Evolutionary conservation across 2,113 vertebrate species (phyloP).

Genomic region (Oryzias javanicus): DNA sequence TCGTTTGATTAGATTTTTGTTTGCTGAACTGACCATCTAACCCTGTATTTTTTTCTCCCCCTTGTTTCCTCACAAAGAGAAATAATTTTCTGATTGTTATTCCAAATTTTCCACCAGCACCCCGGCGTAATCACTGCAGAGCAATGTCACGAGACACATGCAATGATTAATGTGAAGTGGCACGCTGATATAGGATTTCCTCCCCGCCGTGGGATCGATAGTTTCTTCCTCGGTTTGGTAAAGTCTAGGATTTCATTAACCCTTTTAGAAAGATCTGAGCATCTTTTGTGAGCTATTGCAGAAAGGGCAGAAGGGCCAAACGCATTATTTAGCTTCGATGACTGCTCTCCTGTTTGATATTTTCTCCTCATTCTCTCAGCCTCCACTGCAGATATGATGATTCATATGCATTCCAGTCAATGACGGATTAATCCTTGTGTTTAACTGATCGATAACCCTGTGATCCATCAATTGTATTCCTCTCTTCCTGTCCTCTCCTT

Average conservation of each 20-base stretch:
- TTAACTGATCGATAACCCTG: slow-evolving; percentile 65
- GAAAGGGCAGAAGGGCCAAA: slow-evolving; percentile 69
- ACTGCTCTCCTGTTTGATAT: slow-evolving; percentile 48
- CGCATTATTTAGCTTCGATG: slow-evolving; percentile 58
- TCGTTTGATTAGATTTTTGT: slow-evolving; percentile 53
- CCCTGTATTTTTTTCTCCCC: slow-evolving; percentile 21
- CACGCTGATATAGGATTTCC: slow-evolving; percentile 70
- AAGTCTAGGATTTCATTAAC: slow-evolving; percentile 80
- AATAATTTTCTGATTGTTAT: slow-evolving; percentile 64
- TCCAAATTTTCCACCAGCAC: slow-evolving; percentile 47
- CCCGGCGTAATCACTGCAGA: slow-evolving; percentile 56
- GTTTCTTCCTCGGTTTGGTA: slow-evolving; percentile 61
- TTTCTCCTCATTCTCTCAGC: slow-evolving; percentile 42
- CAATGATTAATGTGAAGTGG: slow-evolving; percentile 75
- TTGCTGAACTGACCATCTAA: slow-evolving; percentile 38
- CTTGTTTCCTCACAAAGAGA: slow-evolving; percentile 59
- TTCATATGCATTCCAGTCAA: slow-evolving; percentile 56
- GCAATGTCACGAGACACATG: slow-evolving; percentile 60
- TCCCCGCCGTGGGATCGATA: slow-evolving; percentile 69
- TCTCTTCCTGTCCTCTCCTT: slow-evolving; percentile 57
- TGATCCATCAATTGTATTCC: slow-evolving; percentile 70
- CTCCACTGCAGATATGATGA: slow-evolving; percentile 55
- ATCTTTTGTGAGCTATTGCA: slow-evolving; percentile 73
- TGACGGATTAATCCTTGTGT: slow-evolving; percentile 64
- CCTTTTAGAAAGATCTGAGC: slow-evolving; percentile 69